Evolutionary conservation across 2,797 vertebrate species (phyloP).

Genomic region (Clarias laeviceps): DNA sequence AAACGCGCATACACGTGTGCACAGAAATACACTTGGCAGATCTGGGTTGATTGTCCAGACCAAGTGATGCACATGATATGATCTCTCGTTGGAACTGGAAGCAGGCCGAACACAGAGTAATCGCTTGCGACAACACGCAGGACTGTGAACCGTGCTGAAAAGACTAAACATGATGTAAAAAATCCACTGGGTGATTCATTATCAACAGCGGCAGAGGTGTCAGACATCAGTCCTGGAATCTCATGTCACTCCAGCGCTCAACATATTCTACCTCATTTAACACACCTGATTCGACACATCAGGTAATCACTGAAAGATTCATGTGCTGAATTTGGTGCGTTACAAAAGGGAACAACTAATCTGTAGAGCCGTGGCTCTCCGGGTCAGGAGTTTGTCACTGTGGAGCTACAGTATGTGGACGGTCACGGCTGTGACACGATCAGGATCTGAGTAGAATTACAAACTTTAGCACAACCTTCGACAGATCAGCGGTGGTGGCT

Average conservation of each 20-base stretch:
- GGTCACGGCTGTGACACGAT: conserved; percentile 10
- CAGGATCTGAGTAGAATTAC: conserved; percentile 8
- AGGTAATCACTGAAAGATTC: neutral
- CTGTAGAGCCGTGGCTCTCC: neutral
- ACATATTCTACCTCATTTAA: conserved; percentile 23
- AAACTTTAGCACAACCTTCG: conserved; percentile 17
- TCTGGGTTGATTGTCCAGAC: conserved; percentile 71
- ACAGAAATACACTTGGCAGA: conserved; percentile 50
- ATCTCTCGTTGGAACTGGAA: conserved; percentile 30
- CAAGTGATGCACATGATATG: conserved; percentile 76
- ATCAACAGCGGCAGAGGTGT: conserved; percentile 30
- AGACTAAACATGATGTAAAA: conserved; percentile 42
- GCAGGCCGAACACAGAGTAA: conserved; percentile 24
- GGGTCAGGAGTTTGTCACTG: neutral
- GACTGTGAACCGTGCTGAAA: conserved; percentile 34
- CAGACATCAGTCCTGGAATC: conserved; percentile 29
- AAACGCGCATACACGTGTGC: conserved; percentile 37
- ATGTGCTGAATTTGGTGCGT: neutral
- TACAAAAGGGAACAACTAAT: neutral
- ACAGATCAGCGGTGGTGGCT: neutral
- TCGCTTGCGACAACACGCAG: conserved; percentile 35
- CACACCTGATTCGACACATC: conserved; percentile 28
- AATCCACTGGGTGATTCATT: conserved; percentile 42
- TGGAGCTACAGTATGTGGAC: neutral
- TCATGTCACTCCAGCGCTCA: conserved; percentile 9